These are phyloP conservation scores for Geotrypetes seraphini DNA, from an alignment of 2,797 vertebrate species.

Conservation along the genomic window DNA sequence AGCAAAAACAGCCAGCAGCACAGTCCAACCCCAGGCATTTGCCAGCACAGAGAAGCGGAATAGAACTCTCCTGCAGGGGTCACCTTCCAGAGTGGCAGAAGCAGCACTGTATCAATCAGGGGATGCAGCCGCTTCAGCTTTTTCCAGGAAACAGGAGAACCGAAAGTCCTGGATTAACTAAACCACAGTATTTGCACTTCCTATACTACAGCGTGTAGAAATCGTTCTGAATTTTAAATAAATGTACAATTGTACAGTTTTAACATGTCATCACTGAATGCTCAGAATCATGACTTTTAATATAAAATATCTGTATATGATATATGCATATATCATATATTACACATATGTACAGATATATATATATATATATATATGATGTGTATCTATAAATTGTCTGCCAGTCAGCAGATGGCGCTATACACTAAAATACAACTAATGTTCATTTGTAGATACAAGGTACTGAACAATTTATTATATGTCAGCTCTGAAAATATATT, in stretches of 20 bases:
- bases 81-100: constrained; percentile 17
- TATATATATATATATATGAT: constrained; percentile 41
- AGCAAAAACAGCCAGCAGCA: constrained; percentile 18
- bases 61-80: constrained; percentile 15
- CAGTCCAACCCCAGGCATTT: constrained; percentile 30
- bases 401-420: constrained; percentile 48
- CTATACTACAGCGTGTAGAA: constrained; percentile 43
- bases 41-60: constrained; percentile 28
- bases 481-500: constrained; percentile 50
- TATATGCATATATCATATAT: too few species aligned
- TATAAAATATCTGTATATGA: too few species aligned
- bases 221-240: constrained; percentile 35
- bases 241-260: constrained; percentile 53
- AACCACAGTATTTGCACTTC: constrained; percentile 57
- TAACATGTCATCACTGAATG: constrained; percentile 58
- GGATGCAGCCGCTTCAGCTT: constrained; percentile 40
- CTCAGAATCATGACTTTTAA: too few species aligned
- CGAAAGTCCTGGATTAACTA: constrained; percentile 50
- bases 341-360: constrained; percentile 45
- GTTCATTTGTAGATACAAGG: constrained; percentile 47
- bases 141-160: constrained; percentile 53
- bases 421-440: constrained; percentile 62
- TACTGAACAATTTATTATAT: constrained; percentile 48
- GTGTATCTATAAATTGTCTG: constrained; percentile 51
- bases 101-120: constrained; percentile 32